Base-by-base conservation (phyloP, 2,888 invertebrate species). In the Margaritifera margaritifera region DNA sequence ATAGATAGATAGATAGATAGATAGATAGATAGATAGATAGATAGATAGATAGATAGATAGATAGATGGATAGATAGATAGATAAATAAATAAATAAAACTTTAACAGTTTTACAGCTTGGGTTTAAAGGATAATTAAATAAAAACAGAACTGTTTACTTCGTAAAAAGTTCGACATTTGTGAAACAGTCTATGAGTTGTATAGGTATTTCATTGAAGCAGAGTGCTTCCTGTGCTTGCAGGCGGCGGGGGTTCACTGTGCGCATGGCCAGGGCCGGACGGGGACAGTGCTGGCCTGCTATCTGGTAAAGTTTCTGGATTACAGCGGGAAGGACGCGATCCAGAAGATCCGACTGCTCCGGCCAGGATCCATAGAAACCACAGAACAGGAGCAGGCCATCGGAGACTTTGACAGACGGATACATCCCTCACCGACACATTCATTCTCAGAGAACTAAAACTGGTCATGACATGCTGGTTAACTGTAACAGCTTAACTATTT, bases 241-340 rank as follows among this genome's bases (percentile, higher is more conserved):
- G 91, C 92, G 57, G 91, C 94, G 19, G 94, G 93, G 4, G 92
- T 94, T 15, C 94, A 94, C 86, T 94, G 94, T 84, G 91, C 93
- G 8, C 93, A 93, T 86, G 94, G 94, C 0, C 90, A 93, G 55
- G 94, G 94, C 0, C 91, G 94, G 66, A 94, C 94, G 0, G 95
- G 94, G 60, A 93, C 93, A 1, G 92, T 94, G 92, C 92, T 93
- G 42, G 94, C 94, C 2, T 94, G 94, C 87, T 94, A 94, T 88
- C 90, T 94, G 69, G 93, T 94, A 25, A 91, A 92, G 80, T 93
- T 92, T 84, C 90, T 92, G 73, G 90, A 91, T 60, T 58, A 84
- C 70, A 65, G 69, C 6, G 78, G 82, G 1, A 56, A 68, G n/a
- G 72, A 75, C 6, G 86, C 87, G 52, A 81, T 88, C 42, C 69